Conservation (phyloP, 2,113 vertebrate species). For the Astatotilapia flaviijosephi region DNA sequence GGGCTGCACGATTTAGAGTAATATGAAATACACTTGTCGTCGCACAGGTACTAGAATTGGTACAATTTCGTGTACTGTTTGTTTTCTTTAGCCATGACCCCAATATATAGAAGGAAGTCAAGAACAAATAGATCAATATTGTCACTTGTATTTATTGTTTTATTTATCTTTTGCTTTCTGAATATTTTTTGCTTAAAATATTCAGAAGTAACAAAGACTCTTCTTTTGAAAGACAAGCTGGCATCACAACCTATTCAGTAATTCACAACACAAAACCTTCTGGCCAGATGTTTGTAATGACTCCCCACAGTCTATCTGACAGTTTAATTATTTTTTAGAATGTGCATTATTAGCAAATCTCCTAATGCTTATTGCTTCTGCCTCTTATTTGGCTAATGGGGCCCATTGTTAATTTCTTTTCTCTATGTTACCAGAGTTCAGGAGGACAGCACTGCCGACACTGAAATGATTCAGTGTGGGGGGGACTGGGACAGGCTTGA, state of each 20-base stretch:
- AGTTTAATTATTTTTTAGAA: constrained; percentile 49
- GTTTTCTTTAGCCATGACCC: not conserved
- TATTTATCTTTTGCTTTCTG: not conserved
- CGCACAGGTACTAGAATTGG: not conserved
- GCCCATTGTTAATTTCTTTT: constrained; percentile 29
- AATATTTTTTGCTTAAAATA: not conserved
- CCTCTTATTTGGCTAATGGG: constrained; percentile 36
- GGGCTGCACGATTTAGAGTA: not conserved
- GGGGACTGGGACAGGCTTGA: constrained; percentile 24
- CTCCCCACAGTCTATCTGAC: constrained; percentile 24
- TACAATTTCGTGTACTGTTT: not conserved
- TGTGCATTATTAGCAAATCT: constrained; percentile 31
- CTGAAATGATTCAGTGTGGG: constrained; percentile 14
- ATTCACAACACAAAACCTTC: constrained; percentile 15
- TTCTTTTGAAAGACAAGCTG: not conserved
- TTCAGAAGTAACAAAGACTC: not conserved
- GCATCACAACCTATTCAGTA: not conserved
- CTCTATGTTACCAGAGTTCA: constrained; percentile 28
- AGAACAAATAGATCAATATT: not conserved
- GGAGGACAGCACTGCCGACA: constrained; percentile 31
- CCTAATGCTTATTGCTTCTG: not conserved
- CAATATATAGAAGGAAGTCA: not conserved
- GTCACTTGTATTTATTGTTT: not conserved
- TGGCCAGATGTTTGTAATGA: constrained; percentile 43
- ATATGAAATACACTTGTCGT: constrained; percentile 4